These are phyloP conservation scores for Argyresthia albistria DNA, from an alignment of 2,888 invertebrate genomes.

Conservation along the genomic window DNA sequence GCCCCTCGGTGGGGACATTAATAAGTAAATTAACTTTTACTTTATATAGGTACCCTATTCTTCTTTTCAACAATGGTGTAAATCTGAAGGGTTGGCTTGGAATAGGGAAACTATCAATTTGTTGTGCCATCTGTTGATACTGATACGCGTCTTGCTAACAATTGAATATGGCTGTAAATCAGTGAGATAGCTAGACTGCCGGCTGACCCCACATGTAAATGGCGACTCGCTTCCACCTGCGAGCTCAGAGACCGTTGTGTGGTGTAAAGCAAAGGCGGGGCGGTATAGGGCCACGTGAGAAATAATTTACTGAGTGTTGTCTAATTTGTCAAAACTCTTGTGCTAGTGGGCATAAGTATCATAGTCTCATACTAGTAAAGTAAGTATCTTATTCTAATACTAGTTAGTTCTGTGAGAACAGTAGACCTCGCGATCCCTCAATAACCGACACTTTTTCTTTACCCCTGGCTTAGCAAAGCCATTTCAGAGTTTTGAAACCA, in stretches of 20 bases:
- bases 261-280: conserved; percentile 20
- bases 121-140: conserved; percentile 57
- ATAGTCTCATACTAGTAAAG: too few relatives aligned
- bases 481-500: too few relatives aligned
- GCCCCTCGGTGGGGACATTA: too few relatives aligned
- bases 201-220: conserved; percentile 60
- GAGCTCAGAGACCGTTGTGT: conserved; percentile 30
- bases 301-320: background rate
- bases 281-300: background rate
- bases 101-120: conserved; percentile 5
- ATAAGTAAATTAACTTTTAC: too few relatives aligned
- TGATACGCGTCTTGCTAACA: conserved; percentile 59
- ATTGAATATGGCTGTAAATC: conserved; percentile 67
- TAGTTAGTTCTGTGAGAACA: too few relatives aligned
- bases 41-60: too few relatives aligned
- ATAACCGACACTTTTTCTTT: too few relatives aligned
- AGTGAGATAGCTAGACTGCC: conserved; percentile 43
- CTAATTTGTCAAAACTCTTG: too few relatives aligned
- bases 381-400: too few relatives aligned
- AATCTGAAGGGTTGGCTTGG: background rate
- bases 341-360: too few relatives aligned
- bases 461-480: too few relatives aligned
- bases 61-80: background rate
- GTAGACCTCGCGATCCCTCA: too few relatives aligned
- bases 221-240: conserved; percentile 31